Evolutionary conservation across 23 tunicate genomes (phyloP).

Genomic region (Aplidium turbinatum): DNA sequence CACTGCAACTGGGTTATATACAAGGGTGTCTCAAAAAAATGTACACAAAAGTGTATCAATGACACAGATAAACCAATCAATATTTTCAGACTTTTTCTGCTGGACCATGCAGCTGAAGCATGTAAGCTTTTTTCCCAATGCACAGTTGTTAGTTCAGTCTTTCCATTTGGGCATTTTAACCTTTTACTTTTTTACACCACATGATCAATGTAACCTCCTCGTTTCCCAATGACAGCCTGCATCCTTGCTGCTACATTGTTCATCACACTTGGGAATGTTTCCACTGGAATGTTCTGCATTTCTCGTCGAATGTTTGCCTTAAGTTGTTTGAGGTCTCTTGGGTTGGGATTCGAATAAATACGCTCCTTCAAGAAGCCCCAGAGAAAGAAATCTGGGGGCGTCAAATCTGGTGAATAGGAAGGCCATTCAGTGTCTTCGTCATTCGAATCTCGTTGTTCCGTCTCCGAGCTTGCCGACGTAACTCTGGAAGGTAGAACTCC

Average conservation of each 20-base stretch:
- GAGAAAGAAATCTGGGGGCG: conserved; percentile 16
- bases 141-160: too few relatives aligned
- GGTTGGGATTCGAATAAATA: conserved; percentile 6
- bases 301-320: conserved; percentile 11
- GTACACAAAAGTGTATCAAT: too few relatives aligned
- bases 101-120: too few relatives aligned
- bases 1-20: too few relatives aligned
- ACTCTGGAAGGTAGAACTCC: neutral
- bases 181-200: neutral
- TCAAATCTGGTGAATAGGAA: conserved; percentile 16
- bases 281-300: conserved; percentile 4
- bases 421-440: conserved; percentile 19
- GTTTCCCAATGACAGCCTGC: conserved; percentile 6
- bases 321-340: conserved; percentile 1
- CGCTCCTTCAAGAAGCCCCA: conserved; percentile 10
- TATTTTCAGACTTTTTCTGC: too few relatives aligned
- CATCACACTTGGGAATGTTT: conserved; percentile 15
- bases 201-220: conserved; percentile 13
- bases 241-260: conserved; percentile 8
- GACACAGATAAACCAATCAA: too few relatives aligned
- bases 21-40: too few relatives aligned
- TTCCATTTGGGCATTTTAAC: too few relatives aligned
- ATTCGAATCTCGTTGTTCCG: conserved; percentile 13
- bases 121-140: too few relatives aligned
- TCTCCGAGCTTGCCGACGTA: conserved; percentile 15